Conservation (phyloP, 2,113 vertebrate genomes). For the Neogale vison region DNA sequence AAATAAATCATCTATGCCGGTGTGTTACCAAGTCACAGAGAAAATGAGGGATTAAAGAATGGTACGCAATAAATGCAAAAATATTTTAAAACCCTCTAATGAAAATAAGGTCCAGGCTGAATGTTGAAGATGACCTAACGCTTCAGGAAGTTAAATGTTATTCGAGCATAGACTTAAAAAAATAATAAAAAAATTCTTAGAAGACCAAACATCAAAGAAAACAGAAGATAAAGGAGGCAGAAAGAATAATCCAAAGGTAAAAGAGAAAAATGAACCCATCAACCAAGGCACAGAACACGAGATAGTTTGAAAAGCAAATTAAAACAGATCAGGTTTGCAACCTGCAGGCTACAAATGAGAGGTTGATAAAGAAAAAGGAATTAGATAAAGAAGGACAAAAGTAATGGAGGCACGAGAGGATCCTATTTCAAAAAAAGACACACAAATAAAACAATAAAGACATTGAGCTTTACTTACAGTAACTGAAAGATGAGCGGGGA, state of each 20-base stretch:
- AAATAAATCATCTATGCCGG: not conserved
- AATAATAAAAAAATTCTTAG: not conserved
- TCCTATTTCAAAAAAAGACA: not conserved
- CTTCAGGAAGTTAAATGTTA: not conserved
- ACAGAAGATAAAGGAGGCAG: not conserved
- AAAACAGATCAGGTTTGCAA: not conserved
- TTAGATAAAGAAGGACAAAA: not conserved
- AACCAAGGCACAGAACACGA: not conserved
- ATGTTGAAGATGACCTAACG: not conserved
- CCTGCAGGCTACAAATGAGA: not conserved
- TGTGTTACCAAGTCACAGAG: not conserved
- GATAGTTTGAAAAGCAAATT: not conserved
- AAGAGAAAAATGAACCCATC: not conserved
- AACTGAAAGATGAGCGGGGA: not conserved
- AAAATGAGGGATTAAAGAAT: not conserved
- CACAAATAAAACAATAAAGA: not conserved
- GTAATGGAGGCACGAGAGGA: not conserved
- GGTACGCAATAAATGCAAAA: not conserved
- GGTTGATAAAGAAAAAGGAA: not conserved
- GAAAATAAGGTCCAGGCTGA: not conserved
- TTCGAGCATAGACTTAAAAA: not conserved
- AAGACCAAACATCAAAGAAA: not conserved
- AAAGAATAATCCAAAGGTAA: not conserved
- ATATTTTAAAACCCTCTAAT: not conserved
- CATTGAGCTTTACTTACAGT: not conserved